These are phyloP conservation scores for Prunella himalayana DNA, from an alignment of 2,113 vertebrate genomes.

Conservation along the genomic window DNA sequence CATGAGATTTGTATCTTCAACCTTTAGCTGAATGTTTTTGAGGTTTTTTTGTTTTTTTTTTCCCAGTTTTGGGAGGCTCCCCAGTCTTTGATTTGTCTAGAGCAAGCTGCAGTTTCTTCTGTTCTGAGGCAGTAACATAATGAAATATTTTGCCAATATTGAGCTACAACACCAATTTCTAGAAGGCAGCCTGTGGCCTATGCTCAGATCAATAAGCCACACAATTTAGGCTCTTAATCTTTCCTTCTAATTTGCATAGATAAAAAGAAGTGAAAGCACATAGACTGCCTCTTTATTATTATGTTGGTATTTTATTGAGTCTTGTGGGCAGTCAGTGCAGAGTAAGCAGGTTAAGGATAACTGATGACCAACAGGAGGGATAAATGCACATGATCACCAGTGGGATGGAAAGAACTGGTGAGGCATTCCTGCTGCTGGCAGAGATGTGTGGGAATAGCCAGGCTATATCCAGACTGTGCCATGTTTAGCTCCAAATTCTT, in stretches of 20 bases:
- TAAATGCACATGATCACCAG: background rate
- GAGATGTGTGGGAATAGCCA: background rate
- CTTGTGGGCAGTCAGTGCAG: fast-evolving
- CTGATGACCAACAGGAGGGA: background rate
- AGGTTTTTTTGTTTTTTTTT: too few species aligned
- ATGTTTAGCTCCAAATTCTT: background rate
- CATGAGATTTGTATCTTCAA: background rate
- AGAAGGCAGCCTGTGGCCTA: background rate
- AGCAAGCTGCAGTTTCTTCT: background rate
- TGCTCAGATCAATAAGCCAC: background rate
- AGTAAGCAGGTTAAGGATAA: background rate
- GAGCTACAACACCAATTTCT: background rate
- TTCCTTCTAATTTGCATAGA: background rate
- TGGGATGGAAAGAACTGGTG: background rate
- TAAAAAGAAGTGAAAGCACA: background rate
- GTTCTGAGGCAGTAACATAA: background rate
- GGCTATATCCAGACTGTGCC: background rate
- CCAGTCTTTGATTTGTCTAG: background rate
- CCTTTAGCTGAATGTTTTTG: background rate
- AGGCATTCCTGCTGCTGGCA: background rate
- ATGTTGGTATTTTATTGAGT: background rate
- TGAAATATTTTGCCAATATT: background rate
- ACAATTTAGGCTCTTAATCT: background rate
- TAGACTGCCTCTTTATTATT: background rate
- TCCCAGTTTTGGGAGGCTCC: background rate